Base-by-base conservation (phyloP, 2,113 vertebrate species). In the Danio rerio region DNA sequence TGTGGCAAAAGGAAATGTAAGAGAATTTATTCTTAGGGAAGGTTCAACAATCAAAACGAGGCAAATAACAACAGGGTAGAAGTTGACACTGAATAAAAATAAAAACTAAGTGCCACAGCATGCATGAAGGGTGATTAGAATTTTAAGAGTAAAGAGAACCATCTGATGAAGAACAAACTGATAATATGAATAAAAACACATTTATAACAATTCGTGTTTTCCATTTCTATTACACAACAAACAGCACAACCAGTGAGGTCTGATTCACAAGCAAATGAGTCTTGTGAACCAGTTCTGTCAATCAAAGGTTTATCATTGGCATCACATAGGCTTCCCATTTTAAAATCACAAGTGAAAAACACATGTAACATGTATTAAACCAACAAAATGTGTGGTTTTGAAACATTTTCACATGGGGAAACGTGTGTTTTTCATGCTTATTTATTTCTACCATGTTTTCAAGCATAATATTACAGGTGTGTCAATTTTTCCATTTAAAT, bases 101-200 rank as follows among this genome's bases (percentile, higher is more conserved):
- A 68, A 45, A 8, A 45, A 68, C 65, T n/a, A 11, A 82, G 65
- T 52, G 58, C 18, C n/a, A 63, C 40, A 62, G 40, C 40, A 80
- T 56, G 43, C 43, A 18, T 40, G 40, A 55, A 50, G 5, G 63
- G 5, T 5, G 43, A 45, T 66, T 66, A 66, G 15, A 8, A 66
- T 4, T 7, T 66, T 43, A 45, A 8, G 16, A 16, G 63, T 7
- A 43, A 15, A 15, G 53, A 16, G 1, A n/a, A 56, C 53, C 53
- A 56, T 55, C 53, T 56, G n/a, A 40, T 65, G 15, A 45, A 3
- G 31, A 31, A 31, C 31, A 9, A 9, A 63, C 7, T 4, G 13
- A 66, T 31, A 15, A 15, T 15, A 12, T 40, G 2, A 61, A 61
- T 61, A 20, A 61, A 20, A 4, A 40, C 55, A 56, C 16, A 56